Base-by-base conservation (phyloP, 2,888 invertebrate species). In the Drosophila kambysellisi region DNA sequence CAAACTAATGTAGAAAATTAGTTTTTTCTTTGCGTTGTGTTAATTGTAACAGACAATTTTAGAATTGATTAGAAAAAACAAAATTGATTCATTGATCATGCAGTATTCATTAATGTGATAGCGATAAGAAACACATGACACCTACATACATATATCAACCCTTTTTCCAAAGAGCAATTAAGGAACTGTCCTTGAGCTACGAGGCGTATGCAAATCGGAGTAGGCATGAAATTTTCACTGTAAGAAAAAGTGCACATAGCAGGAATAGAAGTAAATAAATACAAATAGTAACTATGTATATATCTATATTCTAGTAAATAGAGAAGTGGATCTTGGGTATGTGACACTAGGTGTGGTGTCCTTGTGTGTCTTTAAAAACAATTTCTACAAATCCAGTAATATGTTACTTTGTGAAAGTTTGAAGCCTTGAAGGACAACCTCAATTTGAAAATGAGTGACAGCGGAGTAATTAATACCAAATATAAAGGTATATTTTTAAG, bases 191-290 rank as follows among this genome's bases (percentile, higher is more conserved):
- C 74, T 75, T 75, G 74, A 65, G 46, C 35, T 12, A 35, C 39
- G 17, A 52, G 52, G 53, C 52, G 52, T 75, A 75, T 75, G 70
- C 74, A 75, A 75, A 75, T 76, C 48, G 70, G 15, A 69, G 46
- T 63, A 35, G 25, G 62, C 75, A 59, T 74, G 67, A 35, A n/a
- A 29, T 59, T 52, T 57, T 15, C 59, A 58, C 52, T 63, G 67
- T 67, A 30, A 50, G 39, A 53, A 35, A 33, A n/a, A 50, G 4
- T 11, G 17, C 9, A 57, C 15, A 39, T 41, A 41, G 39, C 4
- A 56, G 15, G 12, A 46, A 25, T 25, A 25, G 11, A 5, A 30
- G 4, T 11, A 48, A 58, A 33, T 15, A 57, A 7, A 15, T 11
- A 30, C 12, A 32, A 9, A 62, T 57, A 46, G 1, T 25, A 35